Evolutionary conservation across 2,797 vertebrate genomes (phyloP).

Genomic region (Acomys russatus): DNA sequence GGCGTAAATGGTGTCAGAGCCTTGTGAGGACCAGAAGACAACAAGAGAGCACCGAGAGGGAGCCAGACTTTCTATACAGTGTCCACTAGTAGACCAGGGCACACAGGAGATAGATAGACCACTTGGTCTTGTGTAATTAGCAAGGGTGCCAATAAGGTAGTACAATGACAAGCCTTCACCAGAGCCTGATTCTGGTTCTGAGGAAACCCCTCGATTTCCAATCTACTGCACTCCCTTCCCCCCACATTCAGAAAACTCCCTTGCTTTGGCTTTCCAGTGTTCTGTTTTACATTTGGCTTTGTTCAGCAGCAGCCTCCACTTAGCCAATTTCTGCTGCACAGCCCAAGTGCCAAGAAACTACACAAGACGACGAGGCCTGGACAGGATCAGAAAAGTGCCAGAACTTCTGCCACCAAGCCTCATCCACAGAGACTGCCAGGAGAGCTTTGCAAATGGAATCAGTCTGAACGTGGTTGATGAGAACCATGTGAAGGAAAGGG

Average conservation of each 20-base stretch:
- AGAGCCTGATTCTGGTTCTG: not conserved
- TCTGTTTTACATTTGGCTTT: constrained; percentile 81
- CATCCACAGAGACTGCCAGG: constrained; percentile 75
- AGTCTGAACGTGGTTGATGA: constrained; percentile 81
- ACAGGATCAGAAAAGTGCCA: constrained; percentile 79
- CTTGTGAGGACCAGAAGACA: not conserved
- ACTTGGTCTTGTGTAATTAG: not conserved
- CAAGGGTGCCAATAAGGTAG: not conserved
- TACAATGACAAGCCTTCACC: not conserved
- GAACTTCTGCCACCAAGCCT: constrained; percentile 79
- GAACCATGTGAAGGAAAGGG: constrained; percentile 79
- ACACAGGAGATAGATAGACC: not conserved
- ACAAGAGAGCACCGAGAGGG: not conserved
- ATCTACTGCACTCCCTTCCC: not conserved
- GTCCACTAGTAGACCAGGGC: not conserved
- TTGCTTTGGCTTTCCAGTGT: constrained; percentile 14
- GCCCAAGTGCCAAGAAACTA: constrained; percentile 72
- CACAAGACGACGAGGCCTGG: constrained; percentile 75
- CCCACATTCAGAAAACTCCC: constrained; percentile 51
- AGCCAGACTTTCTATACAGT: not conserved
- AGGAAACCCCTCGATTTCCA: constrained; percentile 34
- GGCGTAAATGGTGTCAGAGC: not conserved
- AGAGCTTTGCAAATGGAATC: constrained; percentile 84
- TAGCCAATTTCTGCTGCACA: constrained; percentile 70
- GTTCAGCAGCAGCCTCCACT: constrained; percentile 65